A percentile compares a stretch with the other conserved stretches of the same genome.
phyloP scores from a whole-genome alignment of 2,797 vertebrate species.

The Zalophus californianus region DNA sequence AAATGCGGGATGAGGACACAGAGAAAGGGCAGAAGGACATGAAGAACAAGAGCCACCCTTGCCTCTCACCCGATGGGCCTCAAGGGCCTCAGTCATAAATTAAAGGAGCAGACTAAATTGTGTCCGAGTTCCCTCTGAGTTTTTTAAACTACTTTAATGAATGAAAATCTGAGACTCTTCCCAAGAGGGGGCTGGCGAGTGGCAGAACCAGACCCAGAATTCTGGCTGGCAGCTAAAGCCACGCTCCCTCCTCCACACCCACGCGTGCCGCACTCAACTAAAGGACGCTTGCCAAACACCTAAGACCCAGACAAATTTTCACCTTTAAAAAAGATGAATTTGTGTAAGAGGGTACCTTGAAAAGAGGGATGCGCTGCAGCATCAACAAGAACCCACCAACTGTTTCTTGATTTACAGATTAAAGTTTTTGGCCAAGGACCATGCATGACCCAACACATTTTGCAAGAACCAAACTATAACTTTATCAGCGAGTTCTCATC shows the following conservation, averaged over 20 bases:
- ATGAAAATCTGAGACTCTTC: neutral
- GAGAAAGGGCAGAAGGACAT: fast-evolving
- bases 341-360: neutral
- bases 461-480: neutral
- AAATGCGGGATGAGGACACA: too few relatives aligned
- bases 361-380: neutral
- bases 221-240: fast-evolving
- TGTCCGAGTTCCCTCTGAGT: neutral
- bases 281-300: fast-evolving
- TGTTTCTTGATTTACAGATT: fast-evolving
- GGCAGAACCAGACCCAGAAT: neutral
- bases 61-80: too few relatives aligned
- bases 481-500: neutral
- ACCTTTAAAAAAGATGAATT: neutral
- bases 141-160: neutral
- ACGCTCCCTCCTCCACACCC: fast-evolving
- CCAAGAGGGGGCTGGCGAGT: fast-evolving
- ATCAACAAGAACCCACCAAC: fast-evolving
- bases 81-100: neutral
- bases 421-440: neutral
- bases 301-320: neutral
- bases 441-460: neutral
- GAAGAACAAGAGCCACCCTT: too few relatives aligned
- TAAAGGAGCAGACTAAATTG: too few relatives aligned
- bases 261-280: fast-evolving